Percentiles rank a stretch among this genome's conserved stretches.
phyloP scores from a whole-genome alignment of 2,797 vertebrate genomes.

The Balearica regulorum region DNA sequence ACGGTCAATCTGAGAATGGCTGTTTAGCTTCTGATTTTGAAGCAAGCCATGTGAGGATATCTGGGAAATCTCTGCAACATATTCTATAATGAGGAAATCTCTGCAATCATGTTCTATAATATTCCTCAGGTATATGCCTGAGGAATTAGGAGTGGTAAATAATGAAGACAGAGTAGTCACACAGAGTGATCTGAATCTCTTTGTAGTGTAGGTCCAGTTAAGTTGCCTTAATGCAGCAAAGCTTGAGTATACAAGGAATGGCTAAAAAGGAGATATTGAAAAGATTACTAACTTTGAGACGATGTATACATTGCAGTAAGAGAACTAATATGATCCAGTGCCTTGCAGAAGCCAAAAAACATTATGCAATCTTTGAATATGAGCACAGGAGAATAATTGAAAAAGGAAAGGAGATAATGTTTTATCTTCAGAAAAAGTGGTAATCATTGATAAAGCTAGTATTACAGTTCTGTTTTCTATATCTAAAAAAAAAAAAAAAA shows the following conservation, averaged over 20 bases:
- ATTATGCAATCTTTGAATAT: background rate
- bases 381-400: background rate
- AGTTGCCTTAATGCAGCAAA: background rate
- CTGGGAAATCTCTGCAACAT: background rate
- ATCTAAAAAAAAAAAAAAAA: background rate
- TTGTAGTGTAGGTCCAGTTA: background rate
- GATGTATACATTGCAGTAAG: background rate
- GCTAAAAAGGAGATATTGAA: background rate
- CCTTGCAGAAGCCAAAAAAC: background rate
- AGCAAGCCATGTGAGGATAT: background rate
- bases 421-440: background rate
- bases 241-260: background rate
- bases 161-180: background rate
- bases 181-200: background rate
- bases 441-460: background rate
- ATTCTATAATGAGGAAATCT: background rate
- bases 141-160: background rate
- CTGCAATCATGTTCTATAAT: background rate
- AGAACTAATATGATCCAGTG: background rate
- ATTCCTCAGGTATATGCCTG: background rate
- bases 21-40: background rate
- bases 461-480: background rate
- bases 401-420: background rate
- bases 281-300: background rate
- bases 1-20: background rate